A percentile compares a stretch with the other conserved stretches of the same genome.
Evolutionary conservation across 2,797 vertebrate genomes (phyloP).

Genomic region (Hypotaenidia okinawae): DNA sequence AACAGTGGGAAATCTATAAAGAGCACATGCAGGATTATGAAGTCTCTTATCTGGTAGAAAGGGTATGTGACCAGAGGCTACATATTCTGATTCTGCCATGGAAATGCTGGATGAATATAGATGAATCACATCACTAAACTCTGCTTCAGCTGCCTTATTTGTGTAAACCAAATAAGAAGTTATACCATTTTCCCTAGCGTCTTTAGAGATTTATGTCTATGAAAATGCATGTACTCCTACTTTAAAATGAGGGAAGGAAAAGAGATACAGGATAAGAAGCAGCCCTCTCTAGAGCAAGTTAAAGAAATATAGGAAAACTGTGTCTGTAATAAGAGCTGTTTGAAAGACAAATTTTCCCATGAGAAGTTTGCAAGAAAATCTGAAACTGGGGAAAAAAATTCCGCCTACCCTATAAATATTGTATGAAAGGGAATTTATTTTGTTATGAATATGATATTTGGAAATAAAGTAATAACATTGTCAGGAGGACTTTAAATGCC

Average conservation of each 20-base stretch:
- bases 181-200: background rate
- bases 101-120: background rate
- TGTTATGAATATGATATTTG: slow-evolving; percentile 37
- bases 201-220: background rate
- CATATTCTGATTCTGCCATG: background rate
- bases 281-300: slow-evolving; percentile 2
- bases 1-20: background rate
- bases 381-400: background rate
- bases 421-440: slow-evolving; percentile 28
- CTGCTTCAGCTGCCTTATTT: slow-evolving; percentile 5
- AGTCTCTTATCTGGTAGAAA: background rate
- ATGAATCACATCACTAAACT: background rate
- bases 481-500: slow-evolving; percentile 26
- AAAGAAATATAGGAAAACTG: background rate
- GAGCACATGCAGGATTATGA: background rate
- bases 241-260: slow-evolving; percentile 5
- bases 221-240: background rate
- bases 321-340: background rate
- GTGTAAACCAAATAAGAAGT: slow-evolving; percentile 1
- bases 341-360: slow-evolving; percentile 20
- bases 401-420: background rate
- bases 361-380: slow-evolving; percentile 6
- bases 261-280: background rate
- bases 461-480: slow-evolving; percentile 27
- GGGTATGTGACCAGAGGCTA: background rate